These are phyloP conservation scores for Onychostoma macrolepis DNA, from an alignment of 2,113 vertebrate species.

Conservation along the genomic window DNA sequence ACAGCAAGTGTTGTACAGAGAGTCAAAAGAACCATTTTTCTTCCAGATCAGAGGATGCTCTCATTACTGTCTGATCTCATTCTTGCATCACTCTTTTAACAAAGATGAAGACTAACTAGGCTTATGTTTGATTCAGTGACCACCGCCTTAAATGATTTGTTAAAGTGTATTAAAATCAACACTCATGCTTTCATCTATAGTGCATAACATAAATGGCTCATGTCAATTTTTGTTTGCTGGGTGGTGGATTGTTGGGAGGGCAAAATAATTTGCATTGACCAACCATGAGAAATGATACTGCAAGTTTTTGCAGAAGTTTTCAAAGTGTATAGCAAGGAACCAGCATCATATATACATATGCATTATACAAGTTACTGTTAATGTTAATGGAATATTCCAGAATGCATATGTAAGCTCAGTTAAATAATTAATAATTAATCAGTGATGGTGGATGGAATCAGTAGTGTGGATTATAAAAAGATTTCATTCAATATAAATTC, in stretches of 20 bases:
- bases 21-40: conserved; percentile 28
- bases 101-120: conserved; percentile 5
- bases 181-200: conserved; percentile 3
- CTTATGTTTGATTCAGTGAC: conserved; percentile 12
- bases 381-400: neutral
- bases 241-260: neutral
- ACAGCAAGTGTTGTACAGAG: conserved; percentile 58
- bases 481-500: neutral
- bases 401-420: neutral
- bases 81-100: conserved; percentile 23
- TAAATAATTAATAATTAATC: neutral
- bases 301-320: neutral
- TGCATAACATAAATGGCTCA: neutral
- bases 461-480: neutral
- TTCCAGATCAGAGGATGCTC: conserved; percentile 26
- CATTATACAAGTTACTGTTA: neutral
- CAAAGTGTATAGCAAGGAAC: neutral
- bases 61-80: conserved; percentile 21
- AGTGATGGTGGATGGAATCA: neutral
- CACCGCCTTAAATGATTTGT: conserved; percentile 16
- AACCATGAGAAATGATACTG: neutral
- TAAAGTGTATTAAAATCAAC: conserved; percentile 6
- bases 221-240: neutral
- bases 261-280: neutral
- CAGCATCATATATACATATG: neutral